Percentiles rank a stretch among this genome's conserved stretches.
phyloP scores from a whole-genome alignment of 2,888 invertebrate genomes.

The Drosophila lutescens region DNA sequence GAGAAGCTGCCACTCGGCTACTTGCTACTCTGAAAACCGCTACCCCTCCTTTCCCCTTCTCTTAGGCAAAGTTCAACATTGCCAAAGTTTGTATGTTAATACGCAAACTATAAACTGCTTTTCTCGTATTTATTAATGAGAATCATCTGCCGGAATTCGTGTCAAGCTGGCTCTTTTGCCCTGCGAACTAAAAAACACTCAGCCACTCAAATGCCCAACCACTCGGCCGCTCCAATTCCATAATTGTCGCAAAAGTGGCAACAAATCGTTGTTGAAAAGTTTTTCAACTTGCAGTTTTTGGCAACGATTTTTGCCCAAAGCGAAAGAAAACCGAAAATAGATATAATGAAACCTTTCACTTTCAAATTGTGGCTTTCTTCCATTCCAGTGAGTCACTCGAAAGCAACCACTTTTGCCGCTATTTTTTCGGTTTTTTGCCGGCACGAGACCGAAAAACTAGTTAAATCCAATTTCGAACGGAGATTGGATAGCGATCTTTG shows the following conservation, averaged over 20 bases:
- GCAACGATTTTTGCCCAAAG: constrained; percentile 5
- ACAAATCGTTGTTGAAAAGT: constrained; percentile 30
- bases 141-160: constrained; percentile 40
- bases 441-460: constrained; percentile 33
- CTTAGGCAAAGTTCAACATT: constrained; percentile 41
- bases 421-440: constrained; percentile 9
- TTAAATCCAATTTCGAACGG: constrained; percentile 12
- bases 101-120: constrained; percentile 48
- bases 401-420: constrained; percentile 24
- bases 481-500: constrained; percentile 4
- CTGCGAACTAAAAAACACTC: neutral
- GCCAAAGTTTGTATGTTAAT: constrained; percentile 55
- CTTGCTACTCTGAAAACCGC: constrained; percentile 9
- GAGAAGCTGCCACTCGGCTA: constrained; percentile 23
- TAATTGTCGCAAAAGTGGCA: constrained; percentile 45
- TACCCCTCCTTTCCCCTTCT: constrained; percentile 1
- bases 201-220: constrained; percentile 24
- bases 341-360: constrained; percentile 46
- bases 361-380: constrained; percentile 50
- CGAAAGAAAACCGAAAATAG: constrained; percentile 29
- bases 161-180: constrained; percentile 35
- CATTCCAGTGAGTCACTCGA: constrained; percentile 22
- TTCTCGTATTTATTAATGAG: constrained; percentile 49
- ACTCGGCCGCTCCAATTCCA: constrained; percentile 37
- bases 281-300: constrained; percentile 16